Base-by-base conservation (phyloP, 2,113 vertebrate genomes). In the Oncorhynchus keta region DNA sequence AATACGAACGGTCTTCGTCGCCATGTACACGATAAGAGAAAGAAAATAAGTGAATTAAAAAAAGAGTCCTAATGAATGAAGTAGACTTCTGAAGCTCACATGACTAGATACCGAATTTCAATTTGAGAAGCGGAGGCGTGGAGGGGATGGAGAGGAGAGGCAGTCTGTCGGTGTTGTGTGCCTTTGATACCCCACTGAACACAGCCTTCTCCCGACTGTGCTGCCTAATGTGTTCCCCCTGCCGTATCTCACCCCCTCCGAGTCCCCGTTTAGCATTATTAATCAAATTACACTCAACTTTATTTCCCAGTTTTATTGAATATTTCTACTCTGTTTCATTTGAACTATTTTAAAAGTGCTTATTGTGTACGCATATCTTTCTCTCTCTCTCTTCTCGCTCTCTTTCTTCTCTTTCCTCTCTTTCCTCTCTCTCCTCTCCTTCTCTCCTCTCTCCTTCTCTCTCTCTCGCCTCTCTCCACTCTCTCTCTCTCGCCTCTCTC, bases 221-320 rank as follows among this genome's bases (percentile, higher is more conserved):
- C 77, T 9, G 85, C 83, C 81, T 91, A 88, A 92, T 90, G 90
- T 91, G 87, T 85, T 90, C 89, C 85, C 83, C 82, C 79, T 24
- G 83, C 76, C 82, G 78, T 90, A 87, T 90, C 87, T 90, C 30
- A 20, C 9, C 75, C 48, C 71, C 70, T 74, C 84, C 78, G 67
- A 73, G 61, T 64, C 81, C 87, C 78, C 78, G 89, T 91, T 92
- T 89, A 90, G 82, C 81, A 85, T 89, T 91, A 91, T 90, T 91
- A 92, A 93, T 93, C 86, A 91, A 92, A 91, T 91, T 90, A 90
- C 83, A 83, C 86, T 90, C 89, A 92, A 92, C 85, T 92, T 93
- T 90, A 80, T 82, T 79, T 83, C 80, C 81, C 84, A 78, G 72
- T 76, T 62, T 90, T 84, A 89, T 77, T 89, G 82, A 88, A 89